Base-by-base conservation (phyloP, 2,797 vertebrate genomes). In the Manis crassicaudata region DNA sequence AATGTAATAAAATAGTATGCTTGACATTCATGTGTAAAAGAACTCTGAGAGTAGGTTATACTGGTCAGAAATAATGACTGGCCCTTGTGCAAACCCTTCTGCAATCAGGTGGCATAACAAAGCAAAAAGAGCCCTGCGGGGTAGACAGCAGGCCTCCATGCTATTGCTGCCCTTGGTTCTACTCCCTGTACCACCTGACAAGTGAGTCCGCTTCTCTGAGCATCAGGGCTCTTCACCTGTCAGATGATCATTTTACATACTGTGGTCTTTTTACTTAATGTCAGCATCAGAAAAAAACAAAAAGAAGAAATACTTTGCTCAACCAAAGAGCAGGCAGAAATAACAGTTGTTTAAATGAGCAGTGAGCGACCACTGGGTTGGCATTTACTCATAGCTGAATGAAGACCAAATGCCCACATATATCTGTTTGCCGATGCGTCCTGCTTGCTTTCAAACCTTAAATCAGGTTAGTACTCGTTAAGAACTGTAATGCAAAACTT, bases 201-300 rank as follows among this genome's bases (percentile, higher is more conserved):
- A 20, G 25, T 84, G 25, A 50, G 14, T 23, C 52, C n/a, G 52
- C 21, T 21, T 84, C 67, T 56, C 32, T 91, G 23, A 50, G 32
- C 54, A 25, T 88, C 76, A 11, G 43, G 6, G 27, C 62, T 68
- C 35, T 37, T 75, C 54, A 92, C 25, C 25, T 75, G 23, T 63
- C 50, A 32, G 0, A 9, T 46, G 9, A 29, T 65, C 37, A 6
- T 84, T 96, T 88, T 75, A 43, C 4, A 1, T 46, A 46, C 32
- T 72, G 29, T 54, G 10, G 52, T 77, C 94, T 91, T 0, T 83
- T 90, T 76, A n/a, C 58, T 88, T 67, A 90, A 12, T 52, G 1
- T 88, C 25, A 88, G 14, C 81, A 70, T 83, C 83, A 95, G 70
- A 89, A 37, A 70, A 87, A 88, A 97, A 32, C 58, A 90, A 12